phyloP scores from a whole-genome alignment of 2,797 vertebrate species.

The Bryconaethiops microstoma region DNA sequence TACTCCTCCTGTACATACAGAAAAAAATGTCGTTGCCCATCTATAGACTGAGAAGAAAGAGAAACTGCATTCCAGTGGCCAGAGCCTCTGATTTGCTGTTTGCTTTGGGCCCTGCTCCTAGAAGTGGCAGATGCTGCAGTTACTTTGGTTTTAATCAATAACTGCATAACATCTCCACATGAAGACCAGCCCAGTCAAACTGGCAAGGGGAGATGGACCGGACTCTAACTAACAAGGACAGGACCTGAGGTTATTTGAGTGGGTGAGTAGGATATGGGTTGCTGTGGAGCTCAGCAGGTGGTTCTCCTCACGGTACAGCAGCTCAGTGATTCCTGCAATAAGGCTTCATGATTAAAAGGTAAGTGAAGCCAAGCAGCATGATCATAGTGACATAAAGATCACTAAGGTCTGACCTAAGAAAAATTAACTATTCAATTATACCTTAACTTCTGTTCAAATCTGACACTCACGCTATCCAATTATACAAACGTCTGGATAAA shows the following conservation, averaged over 20 bases:
- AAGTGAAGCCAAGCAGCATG: background rate
- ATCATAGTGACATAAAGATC: background rate
- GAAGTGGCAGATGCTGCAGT: background rate
- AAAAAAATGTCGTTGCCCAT: background rate
- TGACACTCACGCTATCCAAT: background rate
- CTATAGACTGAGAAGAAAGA: background rate
- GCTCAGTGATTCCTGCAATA: background rate
- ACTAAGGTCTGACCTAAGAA: background rate
- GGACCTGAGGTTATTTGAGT: background rate
- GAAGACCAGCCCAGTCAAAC: background rate
- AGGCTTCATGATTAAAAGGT: background rate
- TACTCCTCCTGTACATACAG: slow-evolving; percentile 87
- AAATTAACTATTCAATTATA: background rate
- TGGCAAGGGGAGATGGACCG: background rate
- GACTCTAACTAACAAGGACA: background rate
- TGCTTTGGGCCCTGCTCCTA: background rate
- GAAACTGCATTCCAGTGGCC: background rate
- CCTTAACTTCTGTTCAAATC: background rate
- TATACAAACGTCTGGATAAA: background rate
- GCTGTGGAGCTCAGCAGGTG: background rate
- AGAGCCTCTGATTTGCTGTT: background rate
- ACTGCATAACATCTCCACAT: background rate
- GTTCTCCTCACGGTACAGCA: background rate
- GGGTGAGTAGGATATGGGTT: background rate
- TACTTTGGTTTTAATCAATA: background rate